phyloP scores from a whole-genome alignment of 2,888 invertebrate species.

The Salpingus planirostris region DNA sequence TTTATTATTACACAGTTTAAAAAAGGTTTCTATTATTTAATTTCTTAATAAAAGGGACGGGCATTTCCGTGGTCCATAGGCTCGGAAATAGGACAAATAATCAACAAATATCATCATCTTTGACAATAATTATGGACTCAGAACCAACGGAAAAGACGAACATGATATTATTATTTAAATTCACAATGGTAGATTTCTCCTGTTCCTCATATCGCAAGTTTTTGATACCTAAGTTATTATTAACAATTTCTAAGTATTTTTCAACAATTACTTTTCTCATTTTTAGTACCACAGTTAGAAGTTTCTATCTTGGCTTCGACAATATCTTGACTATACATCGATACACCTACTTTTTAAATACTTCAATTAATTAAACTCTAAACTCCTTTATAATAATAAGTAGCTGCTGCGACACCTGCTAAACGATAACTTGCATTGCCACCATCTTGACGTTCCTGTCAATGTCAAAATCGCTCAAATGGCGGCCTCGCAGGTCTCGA shows the following conservation, averaged over 20 bases:
- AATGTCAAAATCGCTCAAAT: too few species aligned
- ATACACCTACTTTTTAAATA: neutral
- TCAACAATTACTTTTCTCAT: too few species aligned
- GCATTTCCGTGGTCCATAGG: constrained; percentile 43
- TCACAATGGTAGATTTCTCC: too few species aligned
- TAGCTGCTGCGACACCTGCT: too few species aligned
- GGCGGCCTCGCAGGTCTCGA: too few species aligned
- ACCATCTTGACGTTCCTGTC: too few species aligned
- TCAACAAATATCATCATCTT: constrained; percentile 22
- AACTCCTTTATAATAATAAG: too few species aligned
- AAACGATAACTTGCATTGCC: too few species aligned
- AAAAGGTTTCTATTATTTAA: constrained; percentile 9
- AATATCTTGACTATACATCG: neutral
- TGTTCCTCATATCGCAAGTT: too few species aligned
- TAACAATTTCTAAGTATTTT: too few species aligned
- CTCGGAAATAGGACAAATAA: constrained; percentile 40
- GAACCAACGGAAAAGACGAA: constrained; percentile 36
- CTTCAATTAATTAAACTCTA: neutral
- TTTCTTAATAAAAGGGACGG: constrained; percentile 36
- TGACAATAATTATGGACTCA: constrained; percentile 32
- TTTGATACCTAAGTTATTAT: too few species aligned
- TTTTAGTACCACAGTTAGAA: constrained; percentile 19
- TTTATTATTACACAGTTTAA: constrained; percentile 5
- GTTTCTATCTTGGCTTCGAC: constrained; percentile 3
- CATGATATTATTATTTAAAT: too few species aligned